phyloP scores from a whole-genome alignment of 1,140 invertebrate species.

The Macrosteles quadrilineatus region DNA sequence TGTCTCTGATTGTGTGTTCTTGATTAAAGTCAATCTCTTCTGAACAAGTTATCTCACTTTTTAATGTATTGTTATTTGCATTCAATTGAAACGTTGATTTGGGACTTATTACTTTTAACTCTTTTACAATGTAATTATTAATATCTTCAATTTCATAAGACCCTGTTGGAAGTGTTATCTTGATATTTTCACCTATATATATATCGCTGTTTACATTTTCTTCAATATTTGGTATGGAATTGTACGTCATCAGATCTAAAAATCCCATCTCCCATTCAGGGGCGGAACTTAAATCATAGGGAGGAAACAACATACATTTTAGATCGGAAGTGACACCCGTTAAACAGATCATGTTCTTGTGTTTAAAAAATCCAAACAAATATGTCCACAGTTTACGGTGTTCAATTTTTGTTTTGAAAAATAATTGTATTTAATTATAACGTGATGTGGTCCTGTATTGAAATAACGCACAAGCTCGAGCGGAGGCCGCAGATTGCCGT shows the following conservation, averaged over 20 bases:
- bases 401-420: slow-evolving; percentile 3
- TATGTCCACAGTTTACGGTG: slow-evolving; percentile 12
- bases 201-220: not conserved
- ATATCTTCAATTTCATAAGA: slow-evolving; percentile 16
- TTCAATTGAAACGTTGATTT: not conserved
- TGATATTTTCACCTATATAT: not conserved
- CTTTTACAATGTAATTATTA: not conserved
- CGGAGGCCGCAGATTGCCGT: slow-evolving; percentile 14
- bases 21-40: slow-evolving; percentile 14
- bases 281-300: not conserved
- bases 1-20: not conserved
- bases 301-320: not conserved
- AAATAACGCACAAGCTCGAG: slow-evolving; percentile 5
- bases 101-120: not conserved
- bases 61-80: slow-evolving; percentile 20
- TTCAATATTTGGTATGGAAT: slow-evolving; percentile 10
- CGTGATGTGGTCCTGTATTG: not conserved
- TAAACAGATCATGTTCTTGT: slow-evolving; percentile 1
- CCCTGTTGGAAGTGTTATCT: not conserved
- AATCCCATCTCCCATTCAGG: slow-evolving; percentile 14
- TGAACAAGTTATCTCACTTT: slow-evolving; percentile 15
- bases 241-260: slow-evolving; percentile 13
- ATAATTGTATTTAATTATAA: slow-evolving; percentile 15
- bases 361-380: slow-evolving; percentile 13
- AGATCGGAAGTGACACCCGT: not conserved